Conservation (phyloP, 2,888 invertebrate genomes). For the Drosophila trichaetosa region DNA sequence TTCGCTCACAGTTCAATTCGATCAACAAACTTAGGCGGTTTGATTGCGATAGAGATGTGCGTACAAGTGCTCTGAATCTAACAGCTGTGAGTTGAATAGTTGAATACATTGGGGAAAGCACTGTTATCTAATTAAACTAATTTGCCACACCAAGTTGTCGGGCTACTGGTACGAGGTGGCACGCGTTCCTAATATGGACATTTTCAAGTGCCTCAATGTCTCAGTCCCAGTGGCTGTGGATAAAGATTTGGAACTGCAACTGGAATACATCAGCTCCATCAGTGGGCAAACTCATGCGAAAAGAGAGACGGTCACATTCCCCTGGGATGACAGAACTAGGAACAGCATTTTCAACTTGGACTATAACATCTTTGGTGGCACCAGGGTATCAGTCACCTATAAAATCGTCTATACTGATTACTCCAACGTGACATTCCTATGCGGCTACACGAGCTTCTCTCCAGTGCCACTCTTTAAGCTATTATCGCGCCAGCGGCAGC, state of each 20-base stretch:
- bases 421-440: conserved; percentile 40
- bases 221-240: conserved; percentile 27
- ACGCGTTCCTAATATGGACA: conserved; percentile 44
- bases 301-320: conserved; percentile 50
- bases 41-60: conserved; percentile 1
- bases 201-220: conserved; percentile 52
- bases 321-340: conserved; percentile 49
- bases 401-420: conserved; percentile 52
- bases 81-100: conserved; percentile 21
- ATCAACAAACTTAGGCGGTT: neutral
- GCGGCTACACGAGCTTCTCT: conserved; percentile 58
- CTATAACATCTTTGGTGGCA: conserved; percentile 9
- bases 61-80: conserved; percentile 1
- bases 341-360: conserved; percentile 50
- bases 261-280: conserved; percentile 60
- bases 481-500: conserved; percentile 38
- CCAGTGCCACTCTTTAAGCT: conserved; percentile 60
- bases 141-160: conserved; percentile 28
- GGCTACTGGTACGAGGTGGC: conserved; percentile 61
- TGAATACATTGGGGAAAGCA: neutral
- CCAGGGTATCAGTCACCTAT: conserved; percentile 45
- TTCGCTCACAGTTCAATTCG: neutral
- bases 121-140: neutral
- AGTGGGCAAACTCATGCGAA: conserved; percentile 33
- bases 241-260: conserved; percentile 24